A percentile compares a stretch with the other conserved stretches of the same genome.
Evolutionary conservation across 2,888 invertebrate species (phyloP).

Genomic region (Apoderus coryli): DNA sequence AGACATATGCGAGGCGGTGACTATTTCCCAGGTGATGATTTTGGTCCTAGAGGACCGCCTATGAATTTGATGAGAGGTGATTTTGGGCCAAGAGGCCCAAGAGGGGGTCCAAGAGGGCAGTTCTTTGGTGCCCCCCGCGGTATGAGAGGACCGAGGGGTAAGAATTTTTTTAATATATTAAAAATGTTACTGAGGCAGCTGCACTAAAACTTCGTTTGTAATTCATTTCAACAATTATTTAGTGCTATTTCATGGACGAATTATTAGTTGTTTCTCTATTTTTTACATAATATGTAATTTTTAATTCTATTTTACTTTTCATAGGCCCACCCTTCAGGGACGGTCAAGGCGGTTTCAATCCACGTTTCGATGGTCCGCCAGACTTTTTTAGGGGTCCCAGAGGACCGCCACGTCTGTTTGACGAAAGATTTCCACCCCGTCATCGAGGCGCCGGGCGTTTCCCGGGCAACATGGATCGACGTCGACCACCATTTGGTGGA

Average conservation of each 20-base stretch:
- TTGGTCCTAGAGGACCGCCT: constrained; percentile 18
- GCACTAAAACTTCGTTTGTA: not conserved
- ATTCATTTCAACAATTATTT: not conserved
- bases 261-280: no score
- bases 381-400: constrained; percentile 24
- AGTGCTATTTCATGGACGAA: no score
- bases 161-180: constrained; percentile 8
- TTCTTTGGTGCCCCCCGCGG: no score
- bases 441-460: constrained; percentile 18
- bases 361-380: constrained; percentile 25
- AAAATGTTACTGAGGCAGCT: not conserved
- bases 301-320: constrained; percentile 2
- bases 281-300: not conserved
- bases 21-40: constrained; percentile 21
- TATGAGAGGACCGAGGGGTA: constrained; percentile 16
- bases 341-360: constrained; percentile 27
- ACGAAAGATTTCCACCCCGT: constrained; percentile 15
- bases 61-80: constrained; percentile 23
- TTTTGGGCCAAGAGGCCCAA: constrained; percentile 22
- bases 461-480: constrained; percentile 15
- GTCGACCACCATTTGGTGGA: constrained; percentile 15
- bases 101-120: constrained; percentile 24
- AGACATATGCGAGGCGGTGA: constrained; percentile 19
- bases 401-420: constrained; percentile 20
- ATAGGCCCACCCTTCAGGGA: constrained; percentile 29